Evolutionary conservation across 2,113 vertebrate genomes (phyloP).

Genomic region (Holacanthus passer): DNA sequence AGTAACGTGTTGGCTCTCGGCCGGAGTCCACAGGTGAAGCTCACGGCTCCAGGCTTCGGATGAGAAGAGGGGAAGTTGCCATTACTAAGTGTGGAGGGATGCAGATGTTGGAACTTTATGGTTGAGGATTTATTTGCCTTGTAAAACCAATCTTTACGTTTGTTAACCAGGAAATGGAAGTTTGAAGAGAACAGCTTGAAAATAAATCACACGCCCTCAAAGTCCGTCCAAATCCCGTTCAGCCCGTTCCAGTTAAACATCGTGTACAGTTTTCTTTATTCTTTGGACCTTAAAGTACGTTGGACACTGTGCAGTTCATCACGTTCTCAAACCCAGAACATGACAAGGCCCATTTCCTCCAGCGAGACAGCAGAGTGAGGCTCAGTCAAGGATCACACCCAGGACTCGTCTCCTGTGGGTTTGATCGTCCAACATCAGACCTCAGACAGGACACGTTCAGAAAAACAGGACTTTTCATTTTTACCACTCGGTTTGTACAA

Average conservation of each 20-base stretch:
- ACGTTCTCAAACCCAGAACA: constrained; percentile 1
- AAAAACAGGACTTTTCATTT: no score
- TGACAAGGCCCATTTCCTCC: constrained; percentile 21
- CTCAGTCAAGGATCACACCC: neutral
- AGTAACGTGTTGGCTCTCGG: constrained; percentile 17
- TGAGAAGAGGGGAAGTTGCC: constrained; percentile 18
- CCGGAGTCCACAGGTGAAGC: constrained; percentile 39
- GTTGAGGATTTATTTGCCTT: constrained; percentile 29
- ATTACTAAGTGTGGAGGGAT: constrained; percentile 21
- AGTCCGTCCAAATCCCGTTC: neutral
- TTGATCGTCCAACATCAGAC: neutral
- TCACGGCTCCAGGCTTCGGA: constrained; percentile 13
- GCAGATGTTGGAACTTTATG: constrained; percentile 50
- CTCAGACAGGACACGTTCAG: neutral
- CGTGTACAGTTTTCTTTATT: constrained; percentile 1
- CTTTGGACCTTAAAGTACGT: neutral
- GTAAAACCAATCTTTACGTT: constrained; percentile 28
- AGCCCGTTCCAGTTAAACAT: constrained; percentile 11
- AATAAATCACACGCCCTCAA: neutral
- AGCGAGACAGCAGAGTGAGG: neutral
- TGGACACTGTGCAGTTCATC: neutral
- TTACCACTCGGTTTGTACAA: no score
- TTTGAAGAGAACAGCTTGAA: constrained; percentile 13
- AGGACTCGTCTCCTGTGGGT: neutral
- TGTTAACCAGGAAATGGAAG: constrained; percentile 22